Percentiles rank a stretch among this genome's conserved stretches.
Evolutionary conservation across 2,888 invertebrate genomes (phyloP).

Genomic region (Amblyteles armatorius): DNA sequence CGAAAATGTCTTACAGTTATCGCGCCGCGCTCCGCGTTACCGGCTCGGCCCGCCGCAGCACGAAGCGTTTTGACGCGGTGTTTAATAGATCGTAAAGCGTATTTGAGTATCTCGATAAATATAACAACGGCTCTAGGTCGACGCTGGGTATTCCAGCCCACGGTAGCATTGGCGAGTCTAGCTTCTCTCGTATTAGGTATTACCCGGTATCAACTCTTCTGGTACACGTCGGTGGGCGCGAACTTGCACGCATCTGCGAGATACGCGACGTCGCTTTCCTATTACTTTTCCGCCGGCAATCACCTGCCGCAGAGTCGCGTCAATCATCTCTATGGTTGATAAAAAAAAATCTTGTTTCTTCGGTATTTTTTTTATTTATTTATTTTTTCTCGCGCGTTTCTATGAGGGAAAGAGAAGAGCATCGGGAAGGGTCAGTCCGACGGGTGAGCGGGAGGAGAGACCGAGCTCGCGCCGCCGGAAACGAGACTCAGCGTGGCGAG

Average conservation of each 20-base stretch:
- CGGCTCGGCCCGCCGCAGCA: constrained; percentile 68
- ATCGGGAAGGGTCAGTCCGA: background rate
- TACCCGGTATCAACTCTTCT: constrained; percentile 25
- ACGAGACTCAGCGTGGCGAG: constrained; percentile 32
- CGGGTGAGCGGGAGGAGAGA: background rate
- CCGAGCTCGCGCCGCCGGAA: constrained; percentile 56
- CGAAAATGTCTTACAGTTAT: constrained; percentile 61
- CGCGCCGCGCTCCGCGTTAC: constrained; percentile 57
- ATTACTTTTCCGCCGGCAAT: constrained; percentile 18
- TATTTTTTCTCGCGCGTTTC: background rate
- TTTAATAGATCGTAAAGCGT: constrained; percentile 84
- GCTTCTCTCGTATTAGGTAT: constrained; percentile 57
- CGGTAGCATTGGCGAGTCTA: constrained; percentile 36
- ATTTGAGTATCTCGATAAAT: constrained; percentile 84
- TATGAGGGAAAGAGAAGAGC: background rate
- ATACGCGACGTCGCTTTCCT: constrained; percentile 11
- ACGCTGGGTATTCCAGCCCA: constrained; percentile 65
- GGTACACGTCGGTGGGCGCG: background rate
- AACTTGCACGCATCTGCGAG: constrained; percentile 15
- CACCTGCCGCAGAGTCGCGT: constrained; percentile 5
- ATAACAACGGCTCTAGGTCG: constrained; percentile 81
- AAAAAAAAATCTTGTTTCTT: background rate
- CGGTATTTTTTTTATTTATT: background rate
- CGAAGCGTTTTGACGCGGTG: constrained; percentile 81
- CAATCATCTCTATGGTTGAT: background rate